Base-by-base conservation (phyloP, 2,113 vertebrate genomes). In the Myxocyprinus asiaticus region DNA sequence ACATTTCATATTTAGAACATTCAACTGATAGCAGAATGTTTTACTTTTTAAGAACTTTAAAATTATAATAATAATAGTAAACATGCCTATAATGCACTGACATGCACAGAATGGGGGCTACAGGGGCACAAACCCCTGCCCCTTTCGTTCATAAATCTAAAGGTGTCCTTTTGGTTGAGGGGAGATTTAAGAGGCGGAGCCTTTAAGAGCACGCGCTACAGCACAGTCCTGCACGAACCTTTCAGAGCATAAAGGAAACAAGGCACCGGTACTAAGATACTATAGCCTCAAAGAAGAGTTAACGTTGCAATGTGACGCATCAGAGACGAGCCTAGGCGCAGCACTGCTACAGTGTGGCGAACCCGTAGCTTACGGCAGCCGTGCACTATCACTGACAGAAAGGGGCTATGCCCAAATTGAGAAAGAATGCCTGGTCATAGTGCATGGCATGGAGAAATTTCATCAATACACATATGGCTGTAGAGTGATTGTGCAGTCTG, bases 401-500 rank as follows among this genome's bases (percentile, higher is more conserved):
- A 5, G 47, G 5, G 47, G 47, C 7, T 64, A 64, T 64, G 22
- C 62, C 62, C 11, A 64, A 7, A 64, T 64, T 64, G 42, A 47
- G 45, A 67, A 48, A 48, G 43, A 47, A 45, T 67, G 12, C 65
- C n/a, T 67, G 45, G 43, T 42, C 12, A 47, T 67, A 14, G 43
- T 67, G 47, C 3, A 48, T 8, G 47, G 7, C 47, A 48, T 48
- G 47, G 47, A 48, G 47, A 48, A 48, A 48, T 45, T 47, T 47
- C 12, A 67, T 67, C 43, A 67, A 45, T 67, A 67, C 44, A 67
- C 65, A 7, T 48, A 67, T 67, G 44, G 66, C 6, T 6, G 43
- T 12, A 48, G 9, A 9, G 7, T 67, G 15, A 15, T 47, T 15
- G 44, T 67, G 17, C 66, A 67, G 66, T 45, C 42, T 47, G 43